phyloP scores from a whole-genome alignment of 2,888 invertebrate species.

The Polietes domitor region DNA sequence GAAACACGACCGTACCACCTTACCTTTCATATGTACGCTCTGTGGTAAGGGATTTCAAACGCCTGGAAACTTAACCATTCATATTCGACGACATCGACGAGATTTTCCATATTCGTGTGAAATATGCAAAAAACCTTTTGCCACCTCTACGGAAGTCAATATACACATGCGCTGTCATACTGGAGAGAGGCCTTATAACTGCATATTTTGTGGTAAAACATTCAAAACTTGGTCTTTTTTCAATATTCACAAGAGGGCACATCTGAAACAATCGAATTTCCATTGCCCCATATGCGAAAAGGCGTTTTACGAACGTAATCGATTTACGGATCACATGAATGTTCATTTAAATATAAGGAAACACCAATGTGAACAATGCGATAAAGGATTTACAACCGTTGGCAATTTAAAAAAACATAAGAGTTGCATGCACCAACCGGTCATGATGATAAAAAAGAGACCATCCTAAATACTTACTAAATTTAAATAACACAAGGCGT shows the following conservation, averaged over 20 bases:
- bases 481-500: not conserved
- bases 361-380: slow-evolving; percentile 75
- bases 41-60: slow-evolving; percentile 76
- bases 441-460: slow-evolving; percentile 73
- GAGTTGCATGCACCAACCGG: slow-evolving; percentile 75
- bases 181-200: slow-evolving; percentile 76
- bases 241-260: slow-evolving; percentile 74
- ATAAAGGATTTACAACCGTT: slow-evolving; percentile 75
- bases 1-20: slow-evolving; percentile 71
- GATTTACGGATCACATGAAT: slow-evolving; percentile 77
- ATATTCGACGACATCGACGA: slow-evolving; percentile 73
- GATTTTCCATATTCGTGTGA: slow-evolving; percentile 77
- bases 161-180: slow-evolving; percentile 77
- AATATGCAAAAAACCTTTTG: slow-evolving; percentile 75
- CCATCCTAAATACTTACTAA: slow-evolving; percentile 35
- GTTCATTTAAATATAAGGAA: slow-evolving; percentile 76
- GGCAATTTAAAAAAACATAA: slow-evolving; percentile 76
- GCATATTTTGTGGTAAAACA: slow-evolving; percentile 75
- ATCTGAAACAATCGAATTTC: slow-evolving; percentile 75
- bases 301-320: slow-evolving; percentile 76
- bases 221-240: slow-evolving; percentile 78
- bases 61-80: slow-evolving; percentile 75
- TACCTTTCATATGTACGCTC: slow-evolving; percentile 75
- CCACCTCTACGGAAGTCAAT: slow-evolving; percentile 76
- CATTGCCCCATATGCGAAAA: slow-evolving; percentile 76